Evolutionary conservation across 64 coral and sea anemone species (phyloP).

Genomic region (Montipora capricornis): DNA sequence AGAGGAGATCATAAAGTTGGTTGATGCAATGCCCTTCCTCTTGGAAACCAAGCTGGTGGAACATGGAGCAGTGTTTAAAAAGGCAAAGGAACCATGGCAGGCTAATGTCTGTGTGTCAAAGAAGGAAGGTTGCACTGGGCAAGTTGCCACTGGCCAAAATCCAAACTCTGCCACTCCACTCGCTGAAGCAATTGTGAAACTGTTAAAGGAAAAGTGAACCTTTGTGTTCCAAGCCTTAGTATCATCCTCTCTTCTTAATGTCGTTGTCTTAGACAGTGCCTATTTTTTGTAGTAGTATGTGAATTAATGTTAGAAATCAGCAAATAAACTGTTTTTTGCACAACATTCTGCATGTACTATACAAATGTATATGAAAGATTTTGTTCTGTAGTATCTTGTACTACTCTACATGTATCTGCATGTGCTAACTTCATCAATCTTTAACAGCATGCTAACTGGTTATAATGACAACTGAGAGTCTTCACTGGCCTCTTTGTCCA

Average conservation of each 20-base stretch:
- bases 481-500: constrained; percentile 50
- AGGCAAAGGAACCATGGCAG: constrained; percentile 29
- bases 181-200: constrained; percentile 80
- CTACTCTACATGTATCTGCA: background rate
- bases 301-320: too few relatives aligned
- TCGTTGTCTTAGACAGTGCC: too few relatives aligned
- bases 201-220: constrained; percentile 50
- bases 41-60: constrained; percentile 82
- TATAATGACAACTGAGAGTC: constrained; percentile 30
- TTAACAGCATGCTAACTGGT: background rate
- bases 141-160: constrained; percentile 88
- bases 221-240: background rate
- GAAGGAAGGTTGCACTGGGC: background rate
- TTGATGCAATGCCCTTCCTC: constrained; percentile 87
- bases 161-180: constrained; percentile 90
- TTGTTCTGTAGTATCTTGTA: background rate
- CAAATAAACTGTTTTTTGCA: too few relatives aligned
- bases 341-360: too few relatives aligned
- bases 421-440: background rate
- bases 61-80: constrained; percentile 79
- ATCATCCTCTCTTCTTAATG: too few relatives aligned
- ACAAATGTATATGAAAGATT: too few relatives aligned
- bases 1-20: constrained; percentile 69
- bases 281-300: too few relatives aligned
- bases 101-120: constrained; percentile 61